Percentiles rank a stretch among this genome's conserved stretches.
These are phyloP conservation scores for Drosophila oshimai DNA, from an alignment of 1,140 invertebrate species.

Conservation along the genomic window DNA sequence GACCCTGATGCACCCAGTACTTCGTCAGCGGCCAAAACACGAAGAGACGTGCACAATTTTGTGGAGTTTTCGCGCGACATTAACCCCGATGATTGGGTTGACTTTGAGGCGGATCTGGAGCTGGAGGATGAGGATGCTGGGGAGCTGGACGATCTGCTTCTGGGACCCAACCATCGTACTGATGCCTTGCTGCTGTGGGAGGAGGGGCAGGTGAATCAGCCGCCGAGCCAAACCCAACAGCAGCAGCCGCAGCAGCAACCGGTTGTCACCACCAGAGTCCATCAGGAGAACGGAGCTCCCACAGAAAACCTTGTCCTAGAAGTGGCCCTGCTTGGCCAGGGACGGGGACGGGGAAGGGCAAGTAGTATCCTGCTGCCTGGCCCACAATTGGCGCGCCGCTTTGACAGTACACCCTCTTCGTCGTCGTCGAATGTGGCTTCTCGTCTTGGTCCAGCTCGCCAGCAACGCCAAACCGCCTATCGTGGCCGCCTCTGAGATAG, in stretches of 20 bases:
- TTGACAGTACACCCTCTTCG: no score
- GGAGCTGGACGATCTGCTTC: neutral
- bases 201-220: neutral
- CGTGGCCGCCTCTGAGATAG: no score
- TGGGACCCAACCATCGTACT: neutral
- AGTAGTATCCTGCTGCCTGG: no score
- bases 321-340: no score
- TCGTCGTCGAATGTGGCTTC: no score
- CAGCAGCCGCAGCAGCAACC: neutral
- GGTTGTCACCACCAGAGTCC: neutral
- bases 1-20: neutral
- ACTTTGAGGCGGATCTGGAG: conserved; percentile 16
- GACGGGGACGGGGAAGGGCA: neutral
- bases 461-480: no score
- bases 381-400: neutral
- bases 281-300: neutral
- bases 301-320: conserved; percentile 6
- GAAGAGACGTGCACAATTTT: conserved; percentile 25
- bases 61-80: conserved; percentile 35
- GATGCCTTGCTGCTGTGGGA: no score
- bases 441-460: no score
- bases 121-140: conserved; percentile 35
- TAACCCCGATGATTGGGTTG: conserved; percentile 44
- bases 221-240: neutral
- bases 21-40: neutral